Evolutionary conservation across 2,113 vertebrate genomes (phyloP).

Genomic region (Mormyrus iriodes): DNA sequence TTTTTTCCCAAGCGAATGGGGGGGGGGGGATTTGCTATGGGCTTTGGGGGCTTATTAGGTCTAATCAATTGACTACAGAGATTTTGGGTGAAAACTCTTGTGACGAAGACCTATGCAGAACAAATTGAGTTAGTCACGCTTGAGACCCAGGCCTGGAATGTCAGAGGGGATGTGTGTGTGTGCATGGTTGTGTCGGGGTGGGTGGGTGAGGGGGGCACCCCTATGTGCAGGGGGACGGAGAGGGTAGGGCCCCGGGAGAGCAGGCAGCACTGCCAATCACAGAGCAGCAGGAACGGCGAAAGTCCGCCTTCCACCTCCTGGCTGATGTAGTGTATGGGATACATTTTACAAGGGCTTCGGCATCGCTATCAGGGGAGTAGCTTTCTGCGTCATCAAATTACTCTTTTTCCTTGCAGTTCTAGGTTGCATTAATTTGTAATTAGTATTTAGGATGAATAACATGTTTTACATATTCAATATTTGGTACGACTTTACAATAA

Average conservation of each 20-base stretch:
- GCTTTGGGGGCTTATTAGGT: constrained; percentile 19
- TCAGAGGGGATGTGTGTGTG: constrained; percentile 44
- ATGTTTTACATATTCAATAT: background rate
- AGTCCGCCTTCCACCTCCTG: background rate
- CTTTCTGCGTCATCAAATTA: background rate
- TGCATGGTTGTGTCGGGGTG: no score
- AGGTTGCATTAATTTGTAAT: background rate
- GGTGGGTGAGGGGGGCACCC: background rate
- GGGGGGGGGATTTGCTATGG: background rate
- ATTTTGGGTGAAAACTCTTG: constrained; percentile 31
- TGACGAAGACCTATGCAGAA: constrained; percentile 60
- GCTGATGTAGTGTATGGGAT: background rate
- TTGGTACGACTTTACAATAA: background rate
- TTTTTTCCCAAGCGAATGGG: constrained; percentile 26
- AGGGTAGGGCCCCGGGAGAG: background rate
- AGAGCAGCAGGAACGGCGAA: constrained; percentile 8
- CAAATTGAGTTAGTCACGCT: constrained; percentile 66
- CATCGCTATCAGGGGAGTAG: background rate
- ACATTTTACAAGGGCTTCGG: background rate
- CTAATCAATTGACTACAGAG: constrained; percentile 29
- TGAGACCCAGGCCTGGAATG: constrained; percentile 63
- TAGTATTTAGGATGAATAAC: background rate
- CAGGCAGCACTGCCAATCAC: constrained; percentile 11
- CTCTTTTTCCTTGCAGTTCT: background rate
- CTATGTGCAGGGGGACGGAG: background rate